Evolutionary conservation across 2,113 vertebrate genomes (phyloP).

Genomic region (Amphiprion percula): DNA sequence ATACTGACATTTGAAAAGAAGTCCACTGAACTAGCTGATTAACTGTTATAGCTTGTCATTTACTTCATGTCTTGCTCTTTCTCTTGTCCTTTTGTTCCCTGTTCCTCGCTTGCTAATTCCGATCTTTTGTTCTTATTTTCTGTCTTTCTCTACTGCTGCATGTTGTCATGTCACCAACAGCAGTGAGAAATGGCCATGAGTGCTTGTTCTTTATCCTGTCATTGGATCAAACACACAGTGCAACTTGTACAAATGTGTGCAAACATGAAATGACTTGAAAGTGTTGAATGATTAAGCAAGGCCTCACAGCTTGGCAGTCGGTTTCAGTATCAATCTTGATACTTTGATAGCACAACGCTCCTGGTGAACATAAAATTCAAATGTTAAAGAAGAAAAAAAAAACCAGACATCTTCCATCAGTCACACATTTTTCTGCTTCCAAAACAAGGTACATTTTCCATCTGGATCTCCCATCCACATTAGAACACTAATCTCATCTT

Average conservation of each 20-base stretch:
- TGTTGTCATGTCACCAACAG: conserved; percentile 43
- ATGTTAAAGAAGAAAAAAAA: conserved; percentile 45
- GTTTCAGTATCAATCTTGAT: conserved; percentile 33
- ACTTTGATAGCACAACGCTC: conserved; percentile 47
- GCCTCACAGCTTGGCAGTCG: conserved; percentile 53
- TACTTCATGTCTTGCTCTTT: conserved; percentile 27
- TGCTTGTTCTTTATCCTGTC: conserved; percentile 63
- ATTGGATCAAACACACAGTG: conserved; percentile 63
- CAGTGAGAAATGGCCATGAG: conserved; percentile 58
- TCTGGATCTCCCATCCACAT: conserved; percentile 12
- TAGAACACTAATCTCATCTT: conserved; percentile 23
- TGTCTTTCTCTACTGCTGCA: conserved; percentile 3
- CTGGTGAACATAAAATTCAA: conserved; percentile 71
- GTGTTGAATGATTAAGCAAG: conserved; percentile 75
- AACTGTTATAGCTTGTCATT: conserved; percentile 38
- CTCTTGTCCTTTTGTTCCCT: neutral
- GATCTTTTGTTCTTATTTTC: neutral
- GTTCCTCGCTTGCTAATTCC: conserved; percentile 26
- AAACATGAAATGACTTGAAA: conserved; percentile 66
- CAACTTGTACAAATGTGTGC: conserved; percentile 47
- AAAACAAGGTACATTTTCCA: conserved; percentile 26
- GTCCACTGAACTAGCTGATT: conserved; percentile 33
- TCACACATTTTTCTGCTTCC: conserved; percentile 23
- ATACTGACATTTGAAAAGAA: conserved; percentile 43
- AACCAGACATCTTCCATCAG: conserved; percentile 8